Conservation (phyloP, 2,888 invertebrate genomes). For the Meandrusa payeni region DNA sequence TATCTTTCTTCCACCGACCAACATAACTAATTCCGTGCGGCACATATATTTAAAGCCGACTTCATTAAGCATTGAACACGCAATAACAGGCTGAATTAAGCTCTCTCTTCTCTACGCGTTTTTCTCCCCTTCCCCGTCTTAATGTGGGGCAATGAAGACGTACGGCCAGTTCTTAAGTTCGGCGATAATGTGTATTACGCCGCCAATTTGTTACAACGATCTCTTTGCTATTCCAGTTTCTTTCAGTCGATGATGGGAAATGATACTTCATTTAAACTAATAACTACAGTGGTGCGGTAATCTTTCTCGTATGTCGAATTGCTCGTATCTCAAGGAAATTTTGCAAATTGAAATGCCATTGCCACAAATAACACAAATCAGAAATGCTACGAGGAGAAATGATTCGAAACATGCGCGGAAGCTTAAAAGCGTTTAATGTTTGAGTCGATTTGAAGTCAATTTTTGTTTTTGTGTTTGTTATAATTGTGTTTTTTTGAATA, state of each 20-base stretch:
- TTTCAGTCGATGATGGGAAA: no score
- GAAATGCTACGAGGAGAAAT: no score
- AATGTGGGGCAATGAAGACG: constrained; percentile 40
- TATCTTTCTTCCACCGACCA: constrained; percentile 3
- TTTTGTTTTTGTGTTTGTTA: no score
- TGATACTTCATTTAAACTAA: no score
- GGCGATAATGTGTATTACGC: constrained; percentile 37
- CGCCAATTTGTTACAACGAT: constrained; percentile 30
- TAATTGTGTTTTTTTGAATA: background rate
- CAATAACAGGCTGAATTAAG: constrained; percentile 55
- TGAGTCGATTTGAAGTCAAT: no score
- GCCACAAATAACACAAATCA: no score
- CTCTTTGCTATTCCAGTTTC: constrained; percentile 3
- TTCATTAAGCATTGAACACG: constrained; percentile 61
- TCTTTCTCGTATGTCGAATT: no score
- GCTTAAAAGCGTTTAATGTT: no score
- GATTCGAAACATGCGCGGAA: no score
- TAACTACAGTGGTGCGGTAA: no score
- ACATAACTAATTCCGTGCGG: constrained; percentile 35
- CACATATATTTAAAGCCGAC: constrained; percentile 52
- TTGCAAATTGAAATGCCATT: no score
- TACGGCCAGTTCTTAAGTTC: constrained; percentile 33
- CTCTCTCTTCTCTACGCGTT: constrained; percentile 30
- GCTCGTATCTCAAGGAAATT: no score
- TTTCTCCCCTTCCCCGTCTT: constrained; percentile 13